Evolutionary conservation across 2,797 vertebrate genomes (phyloP), one percentile per base, ranked within the genome.

Genomic region (Hippoglossus hippoglossus): DNA sequence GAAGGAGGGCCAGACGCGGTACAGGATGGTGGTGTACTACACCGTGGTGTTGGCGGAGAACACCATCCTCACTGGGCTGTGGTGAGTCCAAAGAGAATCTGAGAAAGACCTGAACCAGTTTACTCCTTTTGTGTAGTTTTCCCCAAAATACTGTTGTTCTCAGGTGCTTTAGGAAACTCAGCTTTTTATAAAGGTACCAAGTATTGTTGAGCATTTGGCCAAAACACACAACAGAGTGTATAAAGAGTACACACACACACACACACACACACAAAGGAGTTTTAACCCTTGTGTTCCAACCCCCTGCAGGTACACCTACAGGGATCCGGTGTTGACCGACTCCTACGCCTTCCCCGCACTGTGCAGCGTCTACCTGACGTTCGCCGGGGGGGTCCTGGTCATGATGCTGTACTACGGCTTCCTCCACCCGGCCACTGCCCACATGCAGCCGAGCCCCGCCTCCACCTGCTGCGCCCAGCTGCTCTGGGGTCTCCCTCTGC

Each of bases 401-500:
- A 99, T 99, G 96, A 94, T 98, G 84, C 94, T 99, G 80, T 99
- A 99, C 93, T 99, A 99, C 64, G 97, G 98, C 63, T 94, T 99
- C 91, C 94, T 99, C 90, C 98, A 99, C 93, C 98, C 98, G 12
- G 97, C 84, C 95, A 96, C 95, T 71, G 95, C 96, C 16, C 96
- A 97, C 91, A 95, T 91, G 84, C 96, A 96, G 89, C 94, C 98
- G 46, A 91, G 91, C 67, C 82, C 97, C 63, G 97, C 90, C 92
- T 98, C 97, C 69, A 98, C 97, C 94, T 99, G 98, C 95, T 99
- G 98, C 80, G 97, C 98, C 86, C 96, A 99, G 95, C 96, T 99
- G 85, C 97, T 99, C 81, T 99, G 97, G 97, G 98, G 98, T 82
- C 97, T 99, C 85, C 98, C 98, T 78, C 89, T 99, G 67, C 98